phyloP scores from a whole-genome alignment of 2,113 vertebrate genomes.

The Hippolais icterina region DNA sequence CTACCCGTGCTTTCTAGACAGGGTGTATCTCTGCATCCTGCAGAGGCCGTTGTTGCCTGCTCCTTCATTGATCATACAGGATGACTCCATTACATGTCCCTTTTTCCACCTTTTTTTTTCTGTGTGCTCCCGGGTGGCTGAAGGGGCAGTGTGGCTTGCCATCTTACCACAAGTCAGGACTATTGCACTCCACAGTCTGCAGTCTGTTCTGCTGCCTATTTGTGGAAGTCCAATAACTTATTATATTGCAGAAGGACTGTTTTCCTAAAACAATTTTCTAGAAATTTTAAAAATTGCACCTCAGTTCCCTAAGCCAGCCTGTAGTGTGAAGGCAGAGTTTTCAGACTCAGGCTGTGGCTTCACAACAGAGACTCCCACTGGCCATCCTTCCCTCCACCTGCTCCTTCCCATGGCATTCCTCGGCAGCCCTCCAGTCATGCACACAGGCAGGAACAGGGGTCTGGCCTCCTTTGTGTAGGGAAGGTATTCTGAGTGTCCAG shows the following conservation, averaged over 20 bases:
- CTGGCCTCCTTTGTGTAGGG: fast-evolving
- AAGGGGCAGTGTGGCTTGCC: fast-evolving
- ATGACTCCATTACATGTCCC: not conserved
- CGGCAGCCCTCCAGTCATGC: fast-evolving
- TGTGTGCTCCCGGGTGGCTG: not conserved
- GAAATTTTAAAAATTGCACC: not conserved
- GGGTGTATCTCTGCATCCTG: not conserved
- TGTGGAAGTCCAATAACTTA: not conserved
- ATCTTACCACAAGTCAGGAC: not conserved
- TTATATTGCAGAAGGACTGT: not conserved
- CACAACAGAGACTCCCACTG: not conserved
- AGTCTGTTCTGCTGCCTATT: not conserved
- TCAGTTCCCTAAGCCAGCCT: not conserved
- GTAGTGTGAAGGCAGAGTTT: not conserved
- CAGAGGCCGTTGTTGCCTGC: not conserved
- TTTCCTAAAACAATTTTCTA: not conserved
- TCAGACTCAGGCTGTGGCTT: not conserved
- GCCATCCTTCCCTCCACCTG: fast-evolving
- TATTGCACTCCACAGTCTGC: not conserved
- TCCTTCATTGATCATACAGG: not conserved
- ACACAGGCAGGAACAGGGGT: not conserved
- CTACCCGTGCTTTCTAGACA: not conserved
- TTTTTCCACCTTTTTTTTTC: not conserved
- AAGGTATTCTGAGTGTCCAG: not conserved
- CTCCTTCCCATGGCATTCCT: not conserved